phyloP scores from a whole-genome alignment of 2,113 vertebrate species.

The Brienomyrus longianalis region DNA sequence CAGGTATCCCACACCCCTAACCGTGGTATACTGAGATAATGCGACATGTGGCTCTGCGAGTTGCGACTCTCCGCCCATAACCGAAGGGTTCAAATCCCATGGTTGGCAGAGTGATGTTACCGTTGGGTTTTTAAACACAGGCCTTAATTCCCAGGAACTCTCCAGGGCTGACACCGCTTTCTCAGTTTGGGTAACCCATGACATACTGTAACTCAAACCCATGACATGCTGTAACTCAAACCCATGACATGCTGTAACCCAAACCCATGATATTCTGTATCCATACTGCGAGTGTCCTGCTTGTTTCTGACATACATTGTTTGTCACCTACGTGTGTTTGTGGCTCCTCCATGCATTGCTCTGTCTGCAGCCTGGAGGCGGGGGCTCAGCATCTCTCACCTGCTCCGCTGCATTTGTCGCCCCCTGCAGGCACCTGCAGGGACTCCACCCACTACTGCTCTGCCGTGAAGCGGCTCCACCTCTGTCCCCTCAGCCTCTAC shows the following conservation, averaged over 20 bases:
- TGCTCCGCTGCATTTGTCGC: constrained; percentile 39
- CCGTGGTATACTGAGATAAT: neutral
- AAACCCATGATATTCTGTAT: neutral
- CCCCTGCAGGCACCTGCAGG: constrained; percentile 63
- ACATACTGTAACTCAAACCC: too few relatives aligned
- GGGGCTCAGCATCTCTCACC: neutral
- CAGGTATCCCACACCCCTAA: neutral
- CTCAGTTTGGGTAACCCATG: too few relatives aligned
- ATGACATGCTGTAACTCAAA: neutral
- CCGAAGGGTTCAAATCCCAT: neutral
- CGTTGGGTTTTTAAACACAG: too few relatives aligned
- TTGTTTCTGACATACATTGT: neutral
- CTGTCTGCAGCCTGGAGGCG: neutral
- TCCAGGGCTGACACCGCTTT: too few relatives aligned
- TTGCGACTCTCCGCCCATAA: neutral
- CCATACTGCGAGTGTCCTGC: neutral
- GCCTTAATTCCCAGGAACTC: too few relatives aligned
- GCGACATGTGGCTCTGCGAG: too few relatives aligned
- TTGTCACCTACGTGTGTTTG: neutral
- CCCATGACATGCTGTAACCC: neutral
- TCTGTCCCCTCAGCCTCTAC: constrained; percentile 69
- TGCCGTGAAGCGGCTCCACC: constrained; percentile 68
- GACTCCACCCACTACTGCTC: constrained; percentile 75
- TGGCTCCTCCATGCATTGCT: neutral
- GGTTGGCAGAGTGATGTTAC: too few relatives aligned